Base-by-base conservation (phyloP, 1,140 invertebrate species). In the Oedothorax gibbosus region DNA sequence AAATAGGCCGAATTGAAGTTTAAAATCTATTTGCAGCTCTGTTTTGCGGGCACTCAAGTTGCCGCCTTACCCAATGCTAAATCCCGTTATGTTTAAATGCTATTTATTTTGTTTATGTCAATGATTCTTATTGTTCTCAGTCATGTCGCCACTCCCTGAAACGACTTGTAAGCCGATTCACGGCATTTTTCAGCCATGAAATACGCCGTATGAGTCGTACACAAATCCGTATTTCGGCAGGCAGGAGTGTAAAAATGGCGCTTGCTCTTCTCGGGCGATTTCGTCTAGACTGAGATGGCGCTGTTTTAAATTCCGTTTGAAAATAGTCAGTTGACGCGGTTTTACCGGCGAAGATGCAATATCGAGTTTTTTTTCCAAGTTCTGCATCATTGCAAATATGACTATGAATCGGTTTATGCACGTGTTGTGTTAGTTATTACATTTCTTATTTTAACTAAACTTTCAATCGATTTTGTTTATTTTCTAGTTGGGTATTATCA, bases 271-370 rank as follows among this genome's bases (percentile, higher is more conserved):
- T 12, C 18, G 51, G 18, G 18, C 10, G 15, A 77, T 50, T 21
- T 14, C 12, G 62, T 56, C 62, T 69, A n/a, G 78, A 81, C 64
- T 80, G 78, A 81, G 78, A 81, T 81, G 78, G 78, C 78, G 78
- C 78, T 81, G 78, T 66, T 14, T n/a, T 35, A 71, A 81, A 81
- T 71, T 71, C 78, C 78, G 78, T 81, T 81, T 71, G 66, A 71
- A 81, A 81, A 79, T 65, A 69, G 60, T 51, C n/a, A 81, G 35
- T 71, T 81, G 66, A 54, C 65, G 66, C 62, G 78, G 62, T 81
- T 10, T 71, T 20, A 66, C 78, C 78, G 78, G 78, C 15, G 35
- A 11, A 49, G 20, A 20, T 35, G 35, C 35, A 35, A 35, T 35
- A 5, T 35, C 35, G 35, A 35, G n/a, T 35, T 35, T 35, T 35